Evolutionary conservation across 2,113 vertebrate species (phyloP).

Genomic region (Nannospalax galili): DNA sequence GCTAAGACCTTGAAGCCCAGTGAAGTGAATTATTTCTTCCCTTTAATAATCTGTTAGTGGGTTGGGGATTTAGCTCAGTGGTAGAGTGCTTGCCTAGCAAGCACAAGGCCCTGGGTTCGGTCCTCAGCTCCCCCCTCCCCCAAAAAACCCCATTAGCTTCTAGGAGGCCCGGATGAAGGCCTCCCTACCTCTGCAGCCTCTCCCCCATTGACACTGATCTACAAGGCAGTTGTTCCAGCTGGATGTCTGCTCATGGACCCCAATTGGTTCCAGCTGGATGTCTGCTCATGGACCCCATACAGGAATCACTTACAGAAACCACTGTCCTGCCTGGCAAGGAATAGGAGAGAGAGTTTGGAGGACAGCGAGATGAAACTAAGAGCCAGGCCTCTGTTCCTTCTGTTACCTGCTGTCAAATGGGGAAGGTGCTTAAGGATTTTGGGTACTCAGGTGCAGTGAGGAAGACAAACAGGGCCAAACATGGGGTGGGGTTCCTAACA

Average conservation of each 20-base stretch:
- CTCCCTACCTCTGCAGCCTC: not conserved
- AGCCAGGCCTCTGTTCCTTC: not conserved
- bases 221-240: not conserved
- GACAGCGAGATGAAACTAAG: not conserved
- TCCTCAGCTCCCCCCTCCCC: too few species aligned
- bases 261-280: too few species aligned
- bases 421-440: not conserved
- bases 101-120: too few species aligned
- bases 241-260: not conserved
- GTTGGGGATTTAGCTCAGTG: too few species aligned
- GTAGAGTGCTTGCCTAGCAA: too few species aligned
- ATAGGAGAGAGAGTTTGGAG: not conserved
- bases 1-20: not conserved
- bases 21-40: not conserved
- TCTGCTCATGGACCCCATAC: not conserved
- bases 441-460: not conserved
- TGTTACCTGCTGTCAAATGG: not conserved
- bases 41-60: not conserved
- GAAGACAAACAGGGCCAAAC: not conserved
- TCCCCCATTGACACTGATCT: not conserved
- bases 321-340: not conserved
- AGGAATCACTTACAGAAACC: not conserved
- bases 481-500: not conserved
- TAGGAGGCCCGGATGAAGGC: not conserved
- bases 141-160: too few species aligned